These are phyloP conservation scores for Slavum lentiscoides DNA, from an alignment of 2,888 invertebrate genomes.

Conservation along the genomic window DNA sequence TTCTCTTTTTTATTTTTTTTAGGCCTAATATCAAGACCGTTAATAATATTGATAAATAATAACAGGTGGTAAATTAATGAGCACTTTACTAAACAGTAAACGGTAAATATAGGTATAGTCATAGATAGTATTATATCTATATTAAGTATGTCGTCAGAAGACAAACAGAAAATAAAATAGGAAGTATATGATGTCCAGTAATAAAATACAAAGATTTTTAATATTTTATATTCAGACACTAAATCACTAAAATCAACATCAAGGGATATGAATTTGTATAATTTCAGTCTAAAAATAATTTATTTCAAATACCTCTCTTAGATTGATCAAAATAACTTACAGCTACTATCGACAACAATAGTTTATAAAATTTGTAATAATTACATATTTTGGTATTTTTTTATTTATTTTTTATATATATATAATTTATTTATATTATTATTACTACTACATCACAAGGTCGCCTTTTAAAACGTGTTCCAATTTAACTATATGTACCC, in stretches of 20 bases:
- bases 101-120: too few relatives aligned
- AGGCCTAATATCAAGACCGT: background rate
- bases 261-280: constrained; percentile 51
- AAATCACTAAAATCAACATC: constrained; percentile 40
- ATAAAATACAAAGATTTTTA: constrained; percentile 19
- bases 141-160: background rate
- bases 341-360: constrained; percentile 38
- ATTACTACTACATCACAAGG: constrained; percentile 47
- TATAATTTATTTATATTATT: background rate
- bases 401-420: constrained; percentile 16
- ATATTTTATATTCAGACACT: constrained; percentile 20
- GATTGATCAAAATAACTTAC: constrained; percentile 41
- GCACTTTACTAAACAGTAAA: constrained; percentile 38
- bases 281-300: constrained; percentile 50
- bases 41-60: constrained; percentile 2
- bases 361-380: constrained; percentile 4
- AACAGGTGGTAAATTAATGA: constrained; percentile 42
- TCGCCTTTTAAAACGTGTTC: background rate
- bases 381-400: constrained; percentile 17
- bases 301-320: constrained; percentile 32
- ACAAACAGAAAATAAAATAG: constrained; percentile 10
- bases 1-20: background rate
- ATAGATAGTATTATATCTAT: too few relatives aligned
- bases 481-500: too few relatives aligned
- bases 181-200: constrained; percentile 8